Base-by-base conservation (phyloP, 2,113 vertebrate genomes). In the Colinus virginianus region DNA sequence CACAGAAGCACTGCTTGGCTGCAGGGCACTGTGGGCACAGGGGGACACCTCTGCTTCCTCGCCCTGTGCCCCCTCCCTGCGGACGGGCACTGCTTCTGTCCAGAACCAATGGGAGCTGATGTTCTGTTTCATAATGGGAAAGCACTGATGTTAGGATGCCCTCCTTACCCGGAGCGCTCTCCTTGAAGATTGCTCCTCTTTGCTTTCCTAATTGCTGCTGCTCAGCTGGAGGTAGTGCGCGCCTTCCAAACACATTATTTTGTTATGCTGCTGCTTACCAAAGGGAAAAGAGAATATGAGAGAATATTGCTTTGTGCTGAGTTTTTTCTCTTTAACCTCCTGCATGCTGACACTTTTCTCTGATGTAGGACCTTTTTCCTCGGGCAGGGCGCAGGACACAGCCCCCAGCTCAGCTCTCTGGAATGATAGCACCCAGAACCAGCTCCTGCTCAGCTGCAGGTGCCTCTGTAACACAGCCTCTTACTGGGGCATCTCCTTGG, bases 121-220 rank as follows among this genome's bases (percentile, higher is more conserved):
- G 96, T 92, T 79, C 74, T 89, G 62, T 96, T 96, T 96, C 78
- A 67, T 92, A 95, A 95, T 48, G 90, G 78, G 77, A 75, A 95
- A 90, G 68, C 48, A 77, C 46, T 69, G 48, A 83, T 82, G 95
- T 96, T 94, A 96, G 90, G 88, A 82, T 4, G 79, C 90, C 90
- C 95, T 96, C 90, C 81, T 83, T 94, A 94, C 90, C 91, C 86
- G 46, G 16, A 84, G 91, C 72, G 96, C 95, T 96, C 94, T 97
- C 94, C 95, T 96, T 97, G 94, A 94, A 93, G 86, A 84, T 91
- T 88, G 88, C 62, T 95, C 48, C 70, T 94, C 91, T 94, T 94
- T 82, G 91, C 94, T 91, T 87, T 85, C 88, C 88, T 96, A 95
- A 97, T 97, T 97, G 96, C 90, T 20, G 3, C 81, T 79, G 84